Evolutionary conservation across 2,797 vertebrate species (phyloP).

Genomic region (Acanthornis magna): DNA sequence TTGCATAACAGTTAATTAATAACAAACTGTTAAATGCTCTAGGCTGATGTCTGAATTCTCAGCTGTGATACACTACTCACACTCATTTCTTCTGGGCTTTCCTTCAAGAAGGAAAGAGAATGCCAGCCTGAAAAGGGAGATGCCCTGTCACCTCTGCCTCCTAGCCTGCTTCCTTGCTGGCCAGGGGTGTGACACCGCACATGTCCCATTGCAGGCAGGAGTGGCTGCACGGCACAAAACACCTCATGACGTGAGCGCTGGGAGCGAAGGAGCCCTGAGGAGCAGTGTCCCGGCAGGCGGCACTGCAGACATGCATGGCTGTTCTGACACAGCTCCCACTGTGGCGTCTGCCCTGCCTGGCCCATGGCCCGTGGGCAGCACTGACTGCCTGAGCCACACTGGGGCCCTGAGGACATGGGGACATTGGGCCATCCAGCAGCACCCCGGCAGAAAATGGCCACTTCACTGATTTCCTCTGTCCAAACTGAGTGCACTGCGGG

Average conservation of each 20-base stretch:
- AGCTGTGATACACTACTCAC: not conserved
- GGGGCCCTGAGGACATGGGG: not conserved
- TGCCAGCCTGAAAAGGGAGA: fast-evolving
- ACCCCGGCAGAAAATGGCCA: fast-evolving
- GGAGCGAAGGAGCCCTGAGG: not conserved
- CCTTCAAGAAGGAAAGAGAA: not conserved
- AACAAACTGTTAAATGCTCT: not conserved
- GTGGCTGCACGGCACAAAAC: not conserved
- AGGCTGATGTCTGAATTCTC: not conserved
- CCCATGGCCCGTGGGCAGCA: not conserved
- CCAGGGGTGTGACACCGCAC: not conserved
- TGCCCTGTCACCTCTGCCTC: not conserved
- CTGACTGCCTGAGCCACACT: not conserved
- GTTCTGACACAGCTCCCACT: not conserved
- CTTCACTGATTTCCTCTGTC: not conserved
- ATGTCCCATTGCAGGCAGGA: not conserved
- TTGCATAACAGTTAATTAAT: conserved; percentile 3
- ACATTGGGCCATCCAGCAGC: not conserved
- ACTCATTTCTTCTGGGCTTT: not conserved
- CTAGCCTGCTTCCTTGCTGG: not conserved
- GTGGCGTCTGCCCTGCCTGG: not conserved
- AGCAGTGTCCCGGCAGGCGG: not conserved
- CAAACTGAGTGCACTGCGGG: fast-evolving
- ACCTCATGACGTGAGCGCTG: fast-evolving
- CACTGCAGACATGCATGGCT: not conserved